A percentile compares a stretch with the other conserved stretches of the same genome.
phyloP scores from a whole-genome alignment of 2,888 invertebrate genomes.

The Thereva unica region DNA sequence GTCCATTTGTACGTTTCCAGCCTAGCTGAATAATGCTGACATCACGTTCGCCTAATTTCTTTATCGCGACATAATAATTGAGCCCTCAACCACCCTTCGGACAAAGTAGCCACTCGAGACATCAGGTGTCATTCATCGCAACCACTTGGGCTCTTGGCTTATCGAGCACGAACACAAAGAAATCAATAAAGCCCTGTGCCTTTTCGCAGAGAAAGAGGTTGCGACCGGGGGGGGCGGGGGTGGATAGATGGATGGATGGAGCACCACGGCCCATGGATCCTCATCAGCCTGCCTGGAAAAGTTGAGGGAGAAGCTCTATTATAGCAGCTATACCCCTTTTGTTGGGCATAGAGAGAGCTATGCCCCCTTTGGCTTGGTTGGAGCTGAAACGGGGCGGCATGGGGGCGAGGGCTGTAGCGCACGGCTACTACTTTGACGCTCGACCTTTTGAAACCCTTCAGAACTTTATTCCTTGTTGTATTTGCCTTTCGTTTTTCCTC shows the following conservation, averaged over 20 bases:
- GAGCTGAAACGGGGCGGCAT: too few species aligned
- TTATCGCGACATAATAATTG: too few species aligned
- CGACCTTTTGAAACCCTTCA: constrained; percentile 20
- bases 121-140: constrained; percentile 31
- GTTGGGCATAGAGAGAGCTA: background rate
- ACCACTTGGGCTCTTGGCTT: constrained; percentile 28
- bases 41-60: too few species aligned
- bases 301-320: too few species aligned
- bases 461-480: constrained; percentile 20
- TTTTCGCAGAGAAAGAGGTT: background rate
- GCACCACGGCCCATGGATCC: too few species aligned
- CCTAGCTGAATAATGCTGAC: too few species aligned
- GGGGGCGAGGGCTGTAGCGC: background rate
- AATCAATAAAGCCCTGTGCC: constrained; percentile 26
- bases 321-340: too few species aligned
- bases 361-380: background rate
- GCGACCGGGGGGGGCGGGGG: too few species aligned
- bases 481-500: constrained; percentile 29
- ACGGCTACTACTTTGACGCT: constrained; percentile 7
- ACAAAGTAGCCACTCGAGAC: constrained; percentile 19
- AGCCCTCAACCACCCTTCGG: background rate
- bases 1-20: too few species aligned
- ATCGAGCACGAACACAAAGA: constrained; percentile 23
- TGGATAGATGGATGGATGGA: too few species aligned
- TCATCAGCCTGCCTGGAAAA: too few species aligned